These are phyloP conservation scores for Drosophila prostipennis DNA, from an alignment of 2,888 invertebrate genomes.

Conservation along the genomic window DNA sequence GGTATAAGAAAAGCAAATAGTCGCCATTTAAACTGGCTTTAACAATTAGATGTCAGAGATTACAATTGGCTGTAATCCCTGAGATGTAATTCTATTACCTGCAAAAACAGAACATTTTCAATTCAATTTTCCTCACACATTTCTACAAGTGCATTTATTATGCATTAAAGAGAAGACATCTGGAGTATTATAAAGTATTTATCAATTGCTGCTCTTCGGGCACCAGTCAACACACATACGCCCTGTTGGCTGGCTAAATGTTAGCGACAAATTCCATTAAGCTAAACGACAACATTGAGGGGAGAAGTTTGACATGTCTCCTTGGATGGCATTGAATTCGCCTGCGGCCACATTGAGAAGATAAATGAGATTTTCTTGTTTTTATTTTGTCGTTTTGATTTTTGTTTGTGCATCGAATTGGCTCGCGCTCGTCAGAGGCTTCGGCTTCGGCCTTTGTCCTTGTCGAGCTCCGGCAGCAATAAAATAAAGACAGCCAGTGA, in stretches of 20 bases:
- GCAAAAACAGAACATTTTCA: conserved; percentile 36
- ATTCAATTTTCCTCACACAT: conserved; percentile 35
- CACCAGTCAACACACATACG: conserved; percentile 33
- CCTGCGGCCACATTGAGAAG: conserved; percentile 53
- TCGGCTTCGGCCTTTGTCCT: conserved; percentile 65
- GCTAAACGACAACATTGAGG: conserved; percentile 63
- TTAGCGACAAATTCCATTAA: conserved; percentile 73
- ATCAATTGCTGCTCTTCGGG: conserved; percentile 64
- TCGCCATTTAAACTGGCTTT: background rate
- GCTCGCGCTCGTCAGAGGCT: conserved; percentile 34
- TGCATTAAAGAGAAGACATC: conserved; percentile 58
- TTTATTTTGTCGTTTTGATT: conserved; percentile 32
- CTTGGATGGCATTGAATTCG: conserved; percentile 38
- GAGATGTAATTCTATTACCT: conserved; percentile 56
- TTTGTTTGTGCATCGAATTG: conserved; percentile 54
- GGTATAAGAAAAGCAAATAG: background rate
- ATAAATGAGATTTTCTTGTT: conserved; percentile 53
- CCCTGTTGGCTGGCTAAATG: conserved; percentile 49
- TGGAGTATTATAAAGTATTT: conserved; percentile 63
- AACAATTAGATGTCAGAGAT: conserved; percentile 12
- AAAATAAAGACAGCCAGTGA: conserved; percentile 51
- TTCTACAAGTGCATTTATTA: conserved; percentile 38
- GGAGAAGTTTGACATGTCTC: conserved; percentile 69
- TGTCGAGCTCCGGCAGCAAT: conserved; percentile 64
- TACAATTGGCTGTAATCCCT: too few species aligned